Conservation (phyloP, 2,797 vertebrate genomes). For the Sebastolobus alascanus region DNA sequence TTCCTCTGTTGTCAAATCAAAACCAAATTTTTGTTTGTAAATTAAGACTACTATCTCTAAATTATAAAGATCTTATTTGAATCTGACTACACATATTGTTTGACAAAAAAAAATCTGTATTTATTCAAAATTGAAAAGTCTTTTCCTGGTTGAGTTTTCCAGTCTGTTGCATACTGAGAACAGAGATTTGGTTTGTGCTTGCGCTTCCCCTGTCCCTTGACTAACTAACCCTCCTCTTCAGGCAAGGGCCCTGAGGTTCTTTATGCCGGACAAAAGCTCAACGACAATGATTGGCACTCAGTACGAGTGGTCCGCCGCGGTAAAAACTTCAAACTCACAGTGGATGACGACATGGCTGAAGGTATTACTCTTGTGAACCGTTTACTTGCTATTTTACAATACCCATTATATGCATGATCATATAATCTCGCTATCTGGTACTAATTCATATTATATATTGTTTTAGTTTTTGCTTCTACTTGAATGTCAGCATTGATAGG, state of each 20-base stretch:
- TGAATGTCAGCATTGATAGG: background rate
- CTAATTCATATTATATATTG: background rate
- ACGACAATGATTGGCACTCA: slow-evolving; percentile 98
- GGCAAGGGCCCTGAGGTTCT: slow-evolving; percentile 98
- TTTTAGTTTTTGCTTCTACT: background rate
- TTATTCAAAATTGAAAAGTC: background rate
- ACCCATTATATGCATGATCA: slow-evolving; percentile 1
- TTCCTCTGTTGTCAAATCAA: slow-evolving; percentile 55
- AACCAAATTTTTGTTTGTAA: slow-evolving; percentile 64
- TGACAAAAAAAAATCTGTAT: background rate
- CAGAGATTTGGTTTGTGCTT: slow-evolving; percentile 66
- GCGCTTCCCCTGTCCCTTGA: slow-evolving; percentile 61
- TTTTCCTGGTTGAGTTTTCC: background rate
- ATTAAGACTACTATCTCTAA: background rate
- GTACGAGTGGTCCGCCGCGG: slow-evolving; percentile 94
- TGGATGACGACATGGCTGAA: slow-evolving; percentile 96
- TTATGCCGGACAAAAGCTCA: slow-evolving; percentile 97
- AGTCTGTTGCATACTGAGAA: slow-evolving; percentile 2
- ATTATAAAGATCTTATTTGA: background rate
- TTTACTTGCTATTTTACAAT: background rate
- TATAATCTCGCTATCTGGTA: background rate
- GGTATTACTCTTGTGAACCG: slow-evolving; percentile 78
- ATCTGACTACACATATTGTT: background rate
- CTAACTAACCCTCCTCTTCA: slow-evolving; percentile 85
- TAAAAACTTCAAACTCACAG: slow-evolving; percentile 93